These are phyloP conservation scores for Irena cyanogastra DNA, from an alignment of 2,113 vertebrate genomes.

Conservation along the genomic window DNA sequence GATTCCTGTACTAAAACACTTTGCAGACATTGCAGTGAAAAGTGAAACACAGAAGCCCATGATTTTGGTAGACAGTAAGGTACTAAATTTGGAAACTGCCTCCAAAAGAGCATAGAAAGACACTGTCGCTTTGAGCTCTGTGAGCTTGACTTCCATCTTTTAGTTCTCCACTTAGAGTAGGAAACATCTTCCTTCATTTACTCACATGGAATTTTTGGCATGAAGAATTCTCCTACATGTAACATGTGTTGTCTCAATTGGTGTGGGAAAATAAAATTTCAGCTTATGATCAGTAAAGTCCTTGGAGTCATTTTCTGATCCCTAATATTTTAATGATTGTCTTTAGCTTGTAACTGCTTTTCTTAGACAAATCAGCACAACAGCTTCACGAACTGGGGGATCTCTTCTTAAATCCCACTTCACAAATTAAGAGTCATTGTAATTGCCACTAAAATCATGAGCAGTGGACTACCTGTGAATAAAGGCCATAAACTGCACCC, in stretches of 20 bases:
- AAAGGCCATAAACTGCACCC: background rate
- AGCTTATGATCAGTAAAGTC: conserved; percentile 41
- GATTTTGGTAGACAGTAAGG: background rate
- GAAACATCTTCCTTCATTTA: conserved; percentile 13
- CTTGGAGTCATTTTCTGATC: conserved; percentile 33
- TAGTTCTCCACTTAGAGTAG: background rate
- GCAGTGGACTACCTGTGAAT: conserved; percentile 12
- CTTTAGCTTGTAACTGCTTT: conserved; percentile 50
- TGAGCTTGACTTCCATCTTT: background rate
- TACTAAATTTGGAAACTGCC: background rate
- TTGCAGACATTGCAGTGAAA: background rate
- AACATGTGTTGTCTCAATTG: background rate
- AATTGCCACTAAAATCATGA: conserved; percentile 51
- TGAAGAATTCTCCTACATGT: background rate
- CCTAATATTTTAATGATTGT: conserved; percentile 53
- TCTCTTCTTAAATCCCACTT: conserved; percentile 36
- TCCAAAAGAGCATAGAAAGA: background rate
- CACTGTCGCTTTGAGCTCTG: background rate
- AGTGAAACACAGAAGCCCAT: background rate
- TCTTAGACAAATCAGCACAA: conserved; percentile 52
- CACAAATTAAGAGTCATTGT: conserved; percentile 1
- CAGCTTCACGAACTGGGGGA: conserved; percentile 41
- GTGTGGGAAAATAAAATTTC: conserved; percentile 38
- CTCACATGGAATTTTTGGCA: conserved; percentile 1
- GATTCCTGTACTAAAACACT: background rate